Evolutionary conservation across 2,888 invertebrate species (phyloP).

Genomic region (Xestia ashworthii): DNA sequence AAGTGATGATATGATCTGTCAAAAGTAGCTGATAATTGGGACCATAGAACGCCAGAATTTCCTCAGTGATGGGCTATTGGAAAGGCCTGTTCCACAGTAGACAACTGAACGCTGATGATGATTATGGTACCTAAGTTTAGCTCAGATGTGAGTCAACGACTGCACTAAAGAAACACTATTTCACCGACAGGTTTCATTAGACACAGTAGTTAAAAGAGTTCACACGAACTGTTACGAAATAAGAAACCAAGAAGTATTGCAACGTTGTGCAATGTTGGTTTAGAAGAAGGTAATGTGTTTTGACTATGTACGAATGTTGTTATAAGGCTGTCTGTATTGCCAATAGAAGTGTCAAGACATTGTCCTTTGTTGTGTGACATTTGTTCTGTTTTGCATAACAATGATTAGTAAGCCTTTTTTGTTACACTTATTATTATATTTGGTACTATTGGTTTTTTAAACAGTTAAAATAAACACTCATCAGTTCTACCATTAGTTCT

Average conservation of each 20-base stretch:
- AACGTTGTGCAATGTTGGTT: slow-evolving; percentile 49
- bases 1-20: not conserved
- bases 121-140: not conserved
- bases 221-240: slow-evolving; percentile 56
- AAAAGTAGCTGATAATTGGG: not conserved
- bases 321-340: slow-evolving; percentile 21
- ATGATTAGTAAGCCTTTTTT: slow-evolving; percentile 25
- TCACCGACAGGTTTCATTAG: slow-evolving; percentile 11
- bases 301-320: slow-evolving; percentile 28
- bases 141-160: not conserved
- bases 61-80: not conserved
- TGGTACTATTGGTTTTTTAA: not conserved
- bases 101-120: not conserved
- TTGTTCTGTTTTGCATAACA: slow-evolving; percentile 46
- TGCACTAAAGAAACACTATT: not conserved
- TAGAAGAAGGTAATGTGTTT: slow-evolving; percentile 49
- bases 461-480: not conserved
- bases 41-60: not conserved
- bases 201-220: slow-evolving; percentile 49
- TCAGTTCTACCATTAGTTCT: not conserved
- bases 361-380: slow-evolving; percentile 25
- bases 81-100: not conserved
- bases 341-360: slow-evolving; percentile 25
- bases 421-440: not conserved
- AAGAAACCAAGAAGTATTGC: slow-evolving; percentile 51